Evolutionary conservation across 1,140 invertebrate species (phyloP), one percentile per base, ranked within the genome.

Genomic region (Aradophagus sp.): DNA sequence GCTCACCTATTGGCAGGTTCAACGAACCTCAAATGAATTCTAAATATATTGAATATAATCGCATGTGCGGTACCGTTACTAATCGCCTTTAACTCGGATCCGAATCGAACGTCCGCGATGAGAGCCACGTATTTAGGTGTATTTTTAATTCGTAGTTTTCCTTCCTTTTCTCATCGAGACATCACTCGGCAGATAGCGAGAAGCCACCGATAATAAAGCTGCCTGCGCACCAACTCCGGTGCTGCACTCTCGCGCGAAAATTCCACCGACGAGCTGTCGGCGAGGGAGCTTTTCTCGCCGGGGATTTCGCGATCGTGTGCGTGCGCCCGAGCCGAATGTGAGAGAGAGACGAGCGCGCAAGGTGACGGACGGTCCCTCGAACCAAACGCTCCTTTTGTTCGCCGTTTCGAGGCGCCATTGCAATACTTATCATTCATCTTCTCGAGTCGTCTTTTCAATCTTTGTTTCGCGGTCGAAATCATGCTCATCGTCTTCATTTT

Each of bases 181-280:
- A n/a, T n/a, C n/a, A 31, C n/a, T 11, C 19, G 20, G 31, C 20
- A 6, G 17, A 13, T 1, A 11, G n/a, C 36, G 50, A 39, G 34
- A 55, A 55, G 8, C 19, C 10, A 41, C 35, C 76, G 77, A 76
- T 79, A 79, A 79, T 69, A 73, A 76, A 52, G 77, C 68, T 77
- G 36, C 53, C 77, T 77, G 53, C 65, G 15, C 34, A 15, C 20
- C 3, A 20, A 19, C 61, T 23, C 14, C 36, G 52, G 62, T 58
- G 45, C 53, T 50, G 62, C 62, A 31, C 44, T 58, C 52, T 53
- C 39, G 58, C 13, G 48, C 50, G 50, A 66, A 50, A 66, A 66
- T 26, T 31, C 45, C 17, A 53, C 55, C 48, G 55, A 61, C 65
- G 31, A 38, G 52, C 50, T 55, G 61, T 41, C 61, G 62, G 44